Percentiles rank a stretch among this genome's conserved stretches.
phyloP scores from a whole-genome alignment of 2,888 invertebrate genomes.

The Thysanoteuthis rhombus region DNA sequence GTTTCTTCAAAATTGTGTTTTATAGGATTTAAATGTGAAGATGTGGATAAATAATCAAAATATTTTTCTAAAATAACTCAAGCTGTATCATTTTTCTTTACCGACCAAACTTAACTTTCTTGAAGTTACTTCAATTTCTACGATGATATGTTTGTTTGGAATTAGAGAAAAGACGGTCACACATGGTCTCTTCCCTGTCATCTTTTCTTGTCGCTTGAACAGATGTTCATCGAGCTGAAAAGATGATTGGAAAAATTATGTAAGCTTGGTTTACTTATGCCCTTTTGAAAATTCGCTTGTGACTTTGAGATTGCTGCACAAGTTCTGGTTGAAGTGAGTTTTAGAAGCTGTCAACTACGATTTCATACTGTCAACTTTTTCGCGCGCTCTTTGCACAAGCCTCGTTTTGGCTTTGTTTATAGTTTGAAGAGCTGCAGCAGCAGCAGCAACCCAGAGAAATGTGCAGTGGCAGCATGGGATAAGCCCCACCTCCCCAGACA shows the following conservation, averaged over 20 bases:
- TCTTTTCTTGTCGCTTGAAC: neutral
- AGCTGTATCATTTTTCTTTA: neutral
- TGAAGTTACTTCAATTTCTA: neutral
- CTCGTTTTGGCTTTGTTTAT: slow-evolving; percentile 17
- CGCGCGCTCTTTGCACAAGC: neutral
- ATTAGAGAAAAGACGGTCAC: neutral
- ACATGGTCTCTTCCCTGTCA: neutral
- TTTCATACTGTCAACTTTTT: slow-evolving; percentile 21
- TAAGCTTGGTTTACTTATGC: neutral
- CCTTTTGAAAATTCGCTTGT: neutral
- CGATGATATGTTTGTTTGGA: neutral
- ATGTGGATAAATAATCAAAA: neutral
- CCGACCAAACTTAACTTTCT: neutral
- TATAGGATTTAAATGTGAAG: too few species aligned
- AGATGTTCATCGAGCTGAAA: neutral
- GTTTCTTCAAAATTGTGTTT: neutral
- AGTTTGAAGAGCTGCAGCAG: neutral
- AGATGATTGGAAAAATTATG: neutral
- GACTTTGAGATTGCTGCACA: neutral
- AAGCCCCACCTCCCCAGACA: neutral
- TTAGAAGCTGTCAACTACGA: neutral
- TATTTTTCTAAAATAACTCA: neutral
- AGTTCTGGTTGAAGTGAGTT: neutral
- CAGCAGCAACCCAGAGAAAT: neutral
- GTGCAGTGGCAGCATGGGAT: neutral